Percentiles rank a stretch among this genome's conserved stretches.
phyloP scores from a whole-genome alignment of 2,797 vertebrate genomes.

The Potorous gilbertii region DNA sequence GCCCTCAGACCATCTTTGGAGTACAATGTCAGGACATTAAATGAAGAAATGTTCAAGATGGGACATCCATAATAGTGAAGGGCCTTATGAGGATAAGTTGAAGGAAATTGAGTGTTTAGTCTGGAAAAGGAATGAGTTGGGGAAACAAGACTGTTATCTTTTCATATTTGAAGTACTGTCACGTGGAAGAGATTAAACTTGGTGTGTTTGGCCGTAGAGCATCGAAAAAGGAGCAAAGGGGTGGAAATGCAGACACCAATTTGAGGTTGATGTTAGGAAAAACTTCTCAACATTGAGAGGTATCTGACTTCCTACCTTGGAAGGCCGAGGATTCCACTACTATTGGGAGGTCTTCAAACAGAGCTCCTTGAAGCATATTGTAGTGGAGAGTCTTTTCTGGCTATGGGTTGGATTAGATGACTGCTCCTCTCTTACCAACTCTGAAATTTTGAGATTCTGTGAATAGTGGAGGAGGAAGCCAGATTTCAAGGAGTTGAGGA shows the following conservation, averaged over 20 bases:
- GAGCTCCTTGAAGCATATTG: not conserved
- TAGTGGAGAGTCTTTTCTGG: not conserved
- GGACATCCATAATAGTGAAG: not conserved
- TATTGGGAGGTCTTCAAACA: not conserved
- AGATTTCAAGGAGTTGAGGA: not conserved
- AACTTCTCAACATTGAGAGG: not conserved
- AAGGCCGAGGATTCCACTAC: not conserved
- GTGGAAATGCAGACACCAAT: not conserved
- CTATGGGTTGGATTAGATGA: not conserved
- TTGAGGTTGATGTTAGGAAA: not conserved
- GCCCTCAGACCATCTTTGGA: not conserved
- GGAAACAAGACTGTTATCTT: not conserved
- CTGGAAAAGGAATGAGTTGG: not conserved
- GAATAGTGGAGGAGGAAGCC: not conserved
- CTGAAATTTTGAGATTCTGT: not conserved
- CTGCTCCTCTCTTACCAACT: not conserved
- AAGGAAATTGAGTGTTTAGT: not conserved
- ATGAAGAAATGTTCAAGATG: not conserved
- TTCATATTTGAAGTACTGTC: not conserved
- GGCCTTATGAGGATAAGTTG: not conserved
- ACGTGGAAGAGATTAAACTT: not conserved
- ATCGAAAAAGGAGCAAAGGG: not conserved
- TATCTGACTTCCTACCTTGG: not conserved
- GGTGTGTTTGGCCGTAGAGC: not conserved
- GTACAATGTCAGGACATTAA: not conserved